Conservation (phyloP, 2,797 vertebrate genomes). For the Ibycter americanus region DNA sequence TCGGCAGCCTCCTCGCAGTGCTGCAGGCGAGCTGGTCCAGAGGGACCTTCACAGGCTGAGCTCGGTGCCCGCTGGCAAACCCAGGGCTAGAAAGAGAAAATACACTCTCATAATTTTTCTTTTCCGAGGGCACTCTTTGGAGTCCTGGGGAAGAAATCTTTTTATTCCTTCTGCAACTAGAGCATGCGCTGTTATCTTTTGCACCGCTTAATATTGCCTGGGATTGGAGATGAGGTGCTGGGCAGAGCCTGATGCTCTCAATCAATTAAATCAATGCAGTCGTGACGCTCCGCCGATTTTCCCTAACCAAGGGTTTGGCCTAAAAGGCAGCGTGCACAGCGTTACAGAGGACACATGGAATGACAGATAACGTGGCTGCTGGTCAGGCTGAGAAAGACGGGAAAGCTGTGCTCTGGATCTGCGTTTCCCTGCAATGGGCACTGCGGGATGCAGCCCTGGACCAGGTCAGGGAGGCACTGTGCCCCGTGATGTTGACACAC, state of each 20-base stretch:
- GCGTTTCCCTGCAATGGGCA: fast-evolving
- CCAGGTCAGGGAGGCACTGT: background rate
- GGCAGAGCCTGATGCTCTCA: background rate
- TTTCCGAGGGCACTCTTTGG: background rate
- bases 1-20: background rate
- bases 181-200: background rate
- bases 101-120: background rate
- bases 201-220: background rate
- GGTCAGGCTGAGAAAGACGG: background rate
- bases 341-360: background rate
- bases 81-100: background rate
- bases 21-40: background rate
- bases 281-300: background rate
- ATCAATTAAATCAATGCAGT: background rate
- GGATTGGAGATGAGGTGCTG: background rate
- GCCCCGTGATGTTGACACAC: background rate
- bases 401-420: background rate
- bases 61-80: background rate
- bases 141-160: background rate
- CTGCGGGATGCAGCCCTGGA: background rate
- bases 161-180: background rate
- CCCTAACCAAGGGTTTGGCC: background rate
- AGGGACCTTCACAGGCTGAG: background rate
- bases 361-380: background rate
- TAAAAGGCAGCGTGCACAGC: background rate